Percentiles rank a stretch among this genome's conserved stretches.
Evolutionary conservation across 2,113 vertebrate species (phyloP).

Genomic region (Hydrolagus affinis): DNA sequence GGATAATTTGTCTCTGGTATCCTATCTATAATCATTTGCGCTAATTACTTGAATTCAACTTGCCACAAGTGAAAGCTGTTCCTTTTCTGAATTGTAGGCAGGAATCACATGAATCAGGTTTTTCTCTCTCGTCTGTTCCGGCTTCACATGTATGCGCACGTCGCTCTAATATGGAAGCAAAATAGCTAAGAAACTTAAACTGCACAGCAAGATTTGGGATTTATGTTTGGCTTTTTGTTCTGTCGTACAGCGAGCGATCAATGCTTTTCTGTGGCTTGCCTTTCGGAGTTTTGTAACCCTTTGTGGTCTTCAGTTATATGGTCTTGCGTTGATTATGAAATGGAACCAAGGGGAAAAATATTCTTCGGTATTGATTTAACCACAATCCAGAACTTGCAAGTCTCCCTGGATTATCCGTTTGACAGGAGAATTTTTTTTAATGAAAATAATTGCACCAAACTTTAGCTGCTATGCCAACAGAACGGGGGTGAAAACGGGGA

Average conservation of each 20-base stretch:
- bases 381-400: not conserved
- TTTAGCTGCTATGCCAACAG: not conserved
- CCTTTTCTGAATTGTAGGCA: not conserved
- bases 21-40: not conserved
- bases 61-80: not conserved
- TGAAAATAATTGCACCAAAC: not conserved
- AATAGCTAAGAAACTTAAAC: not conserved
- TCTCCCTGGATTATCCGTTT: not conserved
- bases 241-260: not conserved
- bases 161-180: not conserved
- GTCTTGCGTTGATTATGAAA: not conserved
- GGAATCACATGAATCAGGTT: not conserved
- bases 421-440: not conserved
- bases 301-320: not conserved
- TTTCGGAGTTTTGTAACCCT: slow-evolving; percentile 6
- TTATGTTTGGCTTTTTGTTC: not conserved
- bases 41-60: not conserved
- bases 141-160: not conserved
- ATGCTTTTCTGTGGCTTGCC: not conserved
- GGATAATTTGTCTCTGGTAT: not conserved
- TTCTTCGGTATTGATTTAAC: not conserved
- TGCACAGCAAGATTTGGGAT: not conserved
- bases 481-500: not conserved
- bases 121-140: not conserved
- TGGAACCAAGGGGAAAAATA: not conserved